Percentiles rank a stretch among this genome's conserved stretches.
These are phyloP conservation scores for Lissonota sp. DNA, from an alignment of 2,888 invertebrate species.

Conservation along the genomic window DNA sequence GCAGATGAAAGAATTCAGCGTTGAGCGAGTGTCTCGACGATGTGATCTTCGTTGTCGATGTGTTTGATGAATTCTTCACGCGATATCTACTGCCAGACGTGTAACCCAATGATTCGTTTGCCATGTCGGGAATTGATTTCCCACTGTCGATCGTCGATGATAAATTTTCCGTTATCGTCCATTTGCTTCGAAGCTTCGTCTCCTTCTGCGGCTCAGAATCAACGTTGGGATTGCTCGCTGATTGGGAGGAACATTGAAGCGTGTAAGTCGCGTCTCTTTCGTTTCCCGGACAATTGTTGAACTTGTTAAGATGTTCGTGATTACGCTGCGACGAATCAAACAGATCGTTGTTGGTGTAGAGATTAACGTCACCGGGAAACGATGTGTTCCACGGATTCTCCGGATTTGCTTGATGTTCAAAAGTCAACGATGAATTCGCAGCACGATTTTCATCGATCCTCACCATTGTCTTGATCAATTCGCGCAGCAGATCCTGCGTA, in stretches of 20 bases:
- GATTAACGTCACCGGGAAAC: conserved; percentile 80
- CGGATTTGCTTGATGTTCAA: conserved; percentile 52
- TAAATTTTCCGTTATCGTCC: conserved; percentile 78
- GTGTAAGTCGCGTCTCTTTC: conserved; percentile 54
- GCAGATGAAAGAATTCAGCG: conserved; percentile 75
- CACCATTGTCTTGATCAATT: conserved; percentile 73
- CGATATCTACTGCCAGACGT: conserved; percentile 66
- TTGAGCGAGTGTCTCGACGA: conserved; percentile 74
- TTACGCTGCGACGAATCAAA: conserved; percentile 61
- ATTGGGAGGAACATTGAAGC: conserved; percentile 52
- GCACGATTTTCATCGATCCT: conserved; percentile 70
- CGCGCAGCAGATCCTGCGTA: conserved; percentile 74
- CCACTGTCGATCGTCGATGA: conserved; percentile 65
- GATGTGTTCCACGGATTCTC: conserved; percentile 69
- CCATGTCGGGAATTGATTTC: conserved; percentile 67
- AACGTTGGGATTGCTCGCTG: conserved; percentile 62
- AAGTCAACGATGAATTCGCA: conserved; percentile 19
- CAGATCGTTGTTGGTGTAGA: conserved; percentile 75
- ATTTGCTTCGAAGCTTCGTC: conserved; percentile 77
- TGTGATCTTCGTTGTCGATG: conserved; percentile 51
- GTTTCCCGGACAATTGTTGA: conserved; percentile 51
- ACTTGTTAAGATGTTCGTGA: conserved; percentile 19
- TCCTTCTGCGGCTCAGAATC: conserved; percentile 71
- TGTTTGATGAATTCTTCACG: conserved; percentile 55
- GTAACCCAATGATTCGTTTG: conserved; percentile 52